Evolutionary conservation across 2,888 invertebrate genomes (phyloP).

Genomic region (Griposia aprilina): DNA sequence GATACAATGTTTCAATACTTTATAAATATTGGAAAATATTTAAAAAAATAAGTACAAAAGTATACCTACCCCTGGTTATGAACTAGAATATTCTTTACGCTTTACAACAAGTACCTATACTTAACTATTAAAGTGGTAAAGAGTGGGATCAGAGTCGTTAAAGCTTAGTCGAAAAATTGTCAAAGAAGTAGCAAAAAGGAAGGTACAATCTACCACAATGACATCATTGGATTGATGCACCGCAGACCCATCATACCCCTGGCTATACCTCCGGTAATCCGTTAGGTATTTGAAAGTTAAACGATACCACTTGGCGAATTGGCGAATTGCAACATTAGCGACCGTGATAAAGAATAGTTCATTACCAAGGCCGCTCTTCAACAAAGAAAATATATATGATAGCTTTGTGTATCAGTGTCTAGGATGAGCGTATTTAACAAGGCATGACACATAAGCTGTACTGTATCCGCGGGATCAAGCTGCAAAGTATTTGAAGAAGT

Average conservation of each 20-base stretch:
- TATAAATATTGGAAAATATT: neutral
- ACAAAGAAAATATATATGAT: too few relatives aligned
- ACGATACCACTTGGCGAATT: neutral
- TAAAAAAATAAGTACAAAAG: neutral
- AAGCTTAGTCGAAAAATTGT: neutral
- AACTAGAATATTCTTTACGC: neutral
- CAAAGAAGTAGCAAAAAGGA: neutral
- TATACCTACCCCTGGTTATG: too few relatives aligned
- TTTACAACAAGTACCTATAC: neutral
- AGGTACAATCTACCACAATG: neutral
- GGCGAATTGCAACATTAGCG: neutral
- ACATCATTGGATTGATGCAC: neutral
- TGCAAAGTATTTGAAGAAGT: too few relatives aligned
- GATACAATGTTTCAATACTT: neutral
- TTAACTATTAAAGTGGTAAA: neutral
- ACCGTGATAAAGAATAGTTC: too few relatives aligned
- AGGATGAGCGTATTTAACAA: too few relatives aligned
- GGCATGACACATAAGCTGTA: too few relatives aligned
- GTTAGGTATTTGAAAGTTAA: too few relatives aligned
- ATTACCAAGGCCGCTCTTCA: too few relatives aligned
- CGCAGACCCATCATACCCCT: too few relatives aligned
- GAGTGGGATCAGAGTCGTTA: neutral
- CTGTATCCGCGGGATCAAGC: too few relatives aligned
- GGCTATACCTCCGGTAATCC: too few relatives aligned
- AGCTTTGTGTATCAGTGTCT: too few relatives aligned